A percentile compares a stretch with the other conserved stretches of the same genome.
These are phyloP conservation scores for Vespertilio murinus DNA, from an alignment of 2,797 vertebrate species.

Conservation along the genomic window DNA sequence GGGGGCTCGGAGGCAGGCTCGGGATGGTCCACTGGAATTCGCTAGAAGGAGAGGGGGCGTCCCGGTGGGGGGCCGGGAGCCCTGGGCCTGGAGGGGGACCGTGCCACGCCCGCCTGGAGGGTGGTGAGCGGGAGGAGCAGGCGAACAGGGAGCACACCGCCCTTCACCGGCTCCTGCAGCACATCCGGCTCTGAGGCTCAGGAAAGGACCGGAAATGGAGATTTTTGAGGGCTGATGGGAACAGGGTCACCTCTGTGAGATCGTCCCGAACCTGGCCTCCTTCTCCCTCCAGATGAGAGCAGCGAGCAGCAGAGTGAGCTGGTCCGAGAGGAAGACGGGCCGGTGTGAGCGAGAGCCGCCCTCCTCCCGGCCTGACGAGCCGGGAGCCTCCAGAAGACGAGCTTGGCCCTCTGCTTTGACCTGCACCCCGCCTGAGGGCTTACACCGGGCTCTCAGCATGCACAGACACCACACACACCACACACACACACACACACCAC, in stretches of 20 bases:
- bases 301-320: background rate
- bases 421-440: background rate
- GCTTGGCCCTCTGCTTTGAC: conserved; percentile 29
- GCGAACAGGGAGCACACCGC: background rate
- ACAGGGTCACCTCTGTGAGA: background rate
- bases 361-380: background rate
- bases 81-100: background rate
- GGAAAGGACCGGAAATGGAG: background rate
- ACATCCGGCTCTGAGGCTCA: background rate
- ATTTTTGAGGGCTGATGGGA: background rate
- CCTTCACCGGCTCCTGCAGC: background rate
- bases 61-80: background rate
- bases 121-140: background rate
- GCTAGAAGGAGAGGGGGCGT: background rate
- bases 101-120: background rate
- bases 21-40: background rate
- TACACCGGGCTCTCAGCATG: background rate
- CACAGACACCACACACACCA: no score
- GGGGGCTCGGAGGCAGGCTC: background rate
- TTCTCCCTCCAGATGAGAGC: conserved; percentile 67
- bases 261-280: background rate
- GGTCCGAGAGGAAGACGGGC: conserved; percentile 11
- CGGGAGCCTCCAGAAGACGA: background rate
- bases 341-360: conserved; percentile 47
- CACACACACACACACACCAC: background rate